A percentile compares a stretch with the other conserved stretches of the same genome.
Conservation (phyloP, 2,797 vertebrate genomes). For the Diplodus puntazzo region DNA sequence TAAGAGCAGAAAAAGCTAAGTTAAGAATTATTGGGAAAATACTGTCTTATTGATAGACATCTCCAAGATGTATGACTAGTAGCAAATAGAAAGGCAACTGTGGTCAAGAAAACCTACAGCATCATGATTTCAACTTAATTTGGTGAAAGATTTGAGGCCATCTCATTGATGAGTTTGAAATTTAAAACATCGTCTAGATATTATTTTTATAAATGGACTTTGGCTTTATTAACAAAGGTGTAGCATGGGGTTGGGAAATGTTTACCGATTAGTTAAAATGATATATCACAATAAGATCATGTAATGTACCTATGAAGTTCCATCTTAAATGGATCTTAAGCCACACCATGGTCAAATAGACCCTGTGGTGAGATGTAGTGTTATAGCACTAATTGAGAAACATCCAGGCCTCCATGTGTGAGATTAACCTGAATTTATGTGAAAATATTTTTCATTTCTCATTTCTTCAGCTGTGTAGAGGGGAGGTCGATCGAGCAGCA, state of each 20-base stretch:
- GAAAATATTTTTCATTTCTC: neutral
- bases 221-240: neutral
- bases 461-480: neutral
- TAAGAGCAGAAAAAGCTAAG: neutral
- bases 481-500: neutral
- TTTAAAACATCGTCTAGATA: neutral
- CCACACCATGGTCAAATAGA: neutral
- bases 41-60: neutral
- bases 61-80: neutral
- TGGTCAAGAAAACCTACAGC: neutral
- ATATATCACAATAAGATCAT: neutral
- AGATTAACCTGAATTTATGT: constrained; percentile 6
- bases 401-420: constrained; percentile 7
- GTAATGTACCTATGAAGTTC: neutral
- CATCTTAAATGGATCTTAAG: neutral
- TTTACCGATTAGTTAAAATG: neutral
- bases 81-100: neutral
- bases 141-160: neutral
- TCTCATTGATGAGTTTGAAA: neutral
- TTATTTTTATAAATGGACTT: too few relatives aligned
- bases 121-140: too few relatives aligned
- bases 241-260: neutral
- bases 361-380: constrained; percentile 7
- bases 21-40: neutral
- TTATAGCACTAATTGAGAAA: constrained; percentile 31